Evolutionary conservation across 2,113 vertebrate species (phyloP).

Genomic region (Tor tambroides): DNA sequence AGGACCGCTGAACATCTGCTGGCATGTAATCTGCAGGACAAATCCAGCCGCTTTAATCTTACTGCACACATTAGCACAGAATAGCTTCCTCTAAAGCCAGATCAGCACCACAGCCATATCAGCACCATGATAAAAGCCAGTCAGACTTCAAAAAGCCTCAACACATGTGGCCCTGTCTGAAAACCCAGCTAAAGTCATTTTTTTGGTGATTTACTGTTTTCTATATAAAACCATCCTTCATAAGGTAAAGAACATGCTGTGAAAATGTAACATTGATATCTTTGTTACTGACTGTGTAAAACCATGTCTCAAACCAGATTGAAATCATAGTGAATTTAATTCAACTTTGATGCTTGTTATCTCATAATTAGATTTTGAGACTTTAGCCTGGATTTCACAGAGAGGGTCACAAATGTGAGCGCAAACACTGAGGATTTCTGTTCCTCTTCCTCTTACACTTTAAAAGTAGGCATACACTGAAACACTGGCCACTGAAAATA

Average conservation of each 20-base stretch:
- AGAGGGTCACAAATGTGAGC: not conserved
- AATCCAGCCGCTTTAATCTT: conserved; percentile 50
- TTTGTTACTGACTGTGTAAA: too few relatives aligned
- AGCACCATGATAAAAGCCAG: conserved; percentile 22
- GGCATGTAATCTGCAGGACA: conserved; percentile 49
- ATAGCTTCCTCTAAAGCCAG: not conserved
- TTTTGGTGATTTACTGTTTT: too few relatives aligned
- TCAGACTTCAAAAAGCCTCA: not conserved
- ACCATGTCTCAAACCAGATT: too few relatives aligned
- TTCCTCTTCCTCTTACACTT: not conserved
- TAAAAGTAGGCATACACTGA: not conserved
- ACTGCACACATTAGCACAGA: conserved; percentile 24
- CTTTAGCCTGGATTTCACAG: too few relatives aligned
- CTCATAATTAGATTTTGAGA: too few relatives aligned
- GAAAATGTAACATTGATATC: too few relatives aligned
- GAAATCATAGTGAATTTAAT: too few relatives aligned
- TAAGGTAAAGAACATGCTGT: too few relatives aligned
- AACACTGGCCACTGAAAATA: not conserved
- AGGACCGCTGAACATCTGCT: conserved; percentile 55
- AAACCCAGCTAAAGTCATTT: too few relatives aligned
- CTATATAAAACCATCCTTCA: too few relatives aligned
- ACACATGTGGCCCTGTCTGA: too few relatives aligned
- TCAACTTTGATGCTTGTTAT: too few relatives aligned
- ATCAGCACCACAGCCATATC: conserved; percentile 17
- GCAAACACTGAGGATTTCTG: not conserved